phyloP scores from a whole-genome alignment of 2,888 invertebrate genomes.

The Eupeodes luniger region DNA sequence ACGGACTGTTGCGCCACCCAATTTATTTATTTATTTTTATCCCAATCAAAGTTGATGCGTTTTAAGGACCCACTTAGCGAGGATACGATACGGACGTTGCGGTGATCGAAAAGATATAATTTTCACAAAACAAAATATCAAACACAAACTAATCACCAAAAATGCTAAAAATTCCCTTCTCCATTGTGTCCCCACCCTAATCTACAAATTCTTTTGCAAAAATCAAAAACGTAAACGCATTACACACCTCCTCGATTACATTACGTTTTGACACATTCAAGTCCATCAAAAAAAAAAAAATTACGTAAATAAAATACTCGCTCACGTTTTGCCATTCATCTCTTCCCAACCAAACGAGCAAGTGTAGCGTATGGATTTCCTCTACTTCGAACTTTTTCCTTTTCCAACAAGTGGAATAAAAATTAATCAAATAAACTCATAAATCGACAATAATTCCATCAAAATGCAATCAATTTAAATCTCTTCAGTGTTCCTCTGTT shows the following conservation, averaged over 20 bases:
- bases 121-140: not conserved
- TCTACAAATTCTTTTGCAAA: not conserved
- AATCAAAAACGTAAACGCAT: slow-evolving; percentile 15
- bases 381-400: slow-evolving; percentile 78
- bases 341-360: slow-evolving; percentile 43
- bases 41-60: too few relatives aligned
- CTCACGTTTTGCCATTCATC: slow-evolving; percentile 68
- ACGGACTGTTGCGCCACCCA: too few relatives aligned
- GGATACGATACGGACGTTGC: too few relatives aligned
- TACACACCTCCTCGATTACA: not conserved
- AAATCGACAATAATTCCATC: slow-evolving; percentile 49
- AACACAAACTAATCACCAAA: not conserved
- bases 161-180: slow-evolving; percentile 25
- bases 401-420: slow-evolving; percentile 78
- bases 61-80: too few relatives aligned
- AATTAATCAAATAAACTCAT: slow-evolving; percentile 41
- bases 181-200: slow-evolving; percentile 6
- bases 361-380: slow-evolving; percentile 60
- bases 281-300: not conserved
- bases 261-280: slow-evolving; percentile 25
- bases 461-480: slow-evolving; percentile 77
- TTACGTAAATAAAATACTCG: slow-evolving; percentile 59
- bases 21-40: too few relatives aligned
- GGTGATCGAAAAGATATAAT: too few relatives aligned
- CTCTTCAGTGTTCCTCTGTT: slow-evolving; percentile 75